Conservation (phyloP, 2,113 vertebrate genomes). For the Ictidomys tridecemlineatus region DNA sequence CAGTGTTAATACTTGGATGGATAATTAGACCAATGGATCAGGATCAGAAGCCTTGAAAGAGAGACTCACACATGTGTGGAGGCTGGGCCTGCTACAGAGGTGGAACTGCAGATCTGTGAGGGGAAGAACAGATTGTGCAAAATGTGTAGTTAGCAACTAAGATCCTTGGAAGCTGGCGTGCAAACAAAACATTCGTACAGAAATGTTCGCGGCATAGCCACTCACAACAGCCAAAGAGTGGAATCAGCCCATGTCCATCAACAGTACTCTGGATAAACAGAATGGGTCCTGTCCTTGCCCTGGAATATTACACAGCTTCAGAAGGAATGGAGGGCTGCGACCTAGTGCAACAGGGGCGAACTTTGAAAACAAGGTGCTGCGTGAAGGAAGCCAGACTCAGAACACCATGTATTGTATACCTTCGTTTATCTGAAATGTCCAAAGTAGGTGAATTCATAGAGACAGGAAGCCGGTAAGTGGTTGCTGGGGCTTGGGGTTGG, state of each 20-base stretch:
- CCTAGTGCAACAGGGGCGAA: not conserved
- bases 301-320: not conserved
- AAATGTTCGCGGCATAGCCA: not conserved
- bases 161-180: not conserved
- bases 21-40: not conserved
- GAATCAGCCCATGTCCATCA: not conserved
- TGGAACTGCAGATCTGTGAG: not conserved
- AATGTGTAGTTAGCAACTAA: not conserved
- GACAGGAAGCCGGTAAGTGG: not conserved
- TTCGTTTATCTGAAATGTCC: not conserved
- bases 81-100: not conserved
- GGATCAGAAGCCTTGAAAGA: not conserved
- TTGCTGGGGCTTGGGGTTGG: not conserved
- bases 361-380: not conserved
- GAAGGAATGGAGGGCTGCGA: not conserved
- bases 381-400: not conserved
- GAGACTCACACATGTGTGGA: not conserved
- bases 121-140: not conserved
- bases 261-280: not conserved
- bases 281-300: not conserved
- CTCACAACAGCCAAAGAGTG: not conserved
- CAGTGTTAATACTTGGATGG: not conserved
- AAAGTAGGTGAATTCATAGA: not conserved
- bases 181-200: not conserved
- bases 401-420: not conserved